These are phyloP conservation scores for Coelopa pilipes DNA, from an alignment of 2,888 invertebrate genomes.

Conservation along the genomic window DNA sequence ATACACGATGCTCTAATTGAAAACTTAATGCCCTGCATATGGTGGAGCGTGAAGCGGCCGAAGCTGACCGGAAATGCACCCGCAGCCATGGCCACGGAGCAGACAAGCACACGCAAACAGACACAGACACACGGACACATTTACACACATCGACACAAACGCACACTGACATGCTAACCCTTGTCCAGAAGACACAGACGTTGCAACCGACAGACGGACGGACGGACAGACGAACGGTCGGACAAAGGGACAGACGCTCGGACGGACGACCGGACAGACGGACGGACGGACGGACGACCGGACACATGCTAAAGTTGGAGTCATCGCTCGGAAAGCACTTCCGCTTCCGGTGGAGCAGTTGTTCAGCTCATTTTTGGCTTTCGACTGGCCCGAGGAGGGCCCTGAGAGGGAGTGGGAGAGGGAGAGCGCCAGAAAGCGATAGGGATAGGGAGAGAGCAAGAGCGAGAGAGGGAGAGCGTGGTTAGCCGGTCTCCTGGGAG, in stretches of 20 bases:
- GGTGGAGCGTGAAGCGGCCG: background rate
- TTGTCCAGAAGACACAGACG: no score
- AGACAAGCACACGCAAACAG: background rate
- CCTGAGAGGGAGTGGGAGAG: no score
- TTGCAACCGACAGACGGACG: no score
- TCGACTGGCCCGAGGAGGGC: background rate
- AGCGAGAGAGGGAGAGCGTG: no score
- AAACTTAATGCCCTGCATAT: constrained; percentile 14
- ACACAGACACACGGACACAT: background rate
- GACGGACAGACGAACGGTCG: no score
- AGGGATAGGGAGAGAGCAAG: no score
- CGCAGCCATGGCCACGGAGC: background rate
- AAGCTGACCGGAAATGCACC: constrained; percentile 8
- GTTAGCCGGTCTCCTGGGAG: no score
- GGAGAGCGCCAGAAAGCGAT: no score
- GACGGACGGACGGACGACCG: no score
- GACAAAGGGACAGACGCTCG: no score
- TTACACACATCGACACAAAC: background rate
- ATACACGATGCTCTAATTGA: constrained; percentile 1
- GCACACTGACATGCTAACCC: background rate
- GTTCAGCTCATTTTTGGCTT: constrained; percentile 1
- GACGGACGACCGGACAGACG: no score
- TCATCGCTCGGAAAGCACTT: constrained; percentile 11
- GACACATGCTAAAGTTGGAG: background rate
- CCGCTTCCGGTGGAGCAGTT: constrained; percentile 3